Evolutionary conservation across 2,113 vertebrate genomes (phyloP).

Genomic region (Nothobranchius furzeri): DNA sequence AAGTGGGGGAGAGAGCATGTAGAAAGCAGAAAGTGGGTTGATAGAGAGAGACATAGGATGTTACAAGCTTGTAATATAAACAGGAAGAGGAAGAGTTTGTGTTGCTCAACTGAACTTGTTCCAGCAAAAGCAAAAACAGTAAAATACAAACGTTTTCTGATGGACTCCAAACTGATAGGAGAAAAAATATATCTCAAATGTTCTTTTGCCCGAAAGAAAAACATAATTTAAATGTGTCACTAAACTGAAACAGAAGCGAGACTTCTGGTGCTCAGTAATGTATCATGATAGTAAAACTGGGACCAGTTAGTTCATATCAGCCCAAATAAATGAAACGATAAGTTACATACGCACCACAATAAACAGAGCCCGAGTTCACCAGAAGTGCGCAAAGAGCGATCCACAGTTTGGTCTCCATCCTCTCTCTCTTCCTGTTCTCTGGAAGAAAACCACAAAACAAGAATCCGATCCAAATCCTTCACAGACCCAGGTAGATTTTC

Average conservation of each 20-base stretch:
- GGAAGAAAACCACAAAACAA: too few species aligned
- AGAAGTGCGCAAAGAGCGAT: slow-evolving; percentile 60
- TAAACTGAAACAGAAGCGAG: too few species aligned
- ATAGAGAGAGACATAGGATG: slow-evolving; percentile 32
- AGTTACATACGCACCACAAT: slow-evolving; percentile 43
- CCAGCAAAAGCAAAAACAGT: neutral
- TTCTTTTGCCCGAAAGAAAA: too few species aligned
- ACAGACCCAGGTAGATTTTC: too few species aligned
- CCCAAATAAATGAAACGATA: too few species aligned
- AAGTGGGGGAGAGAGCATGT: slow-evolving; percentile 1
- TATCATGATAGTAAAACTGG: neutral
- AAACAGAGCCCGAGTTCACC: slow-evolving; percentile 34
- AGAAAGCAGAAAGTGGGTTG: slow-evolving; percentile 21
- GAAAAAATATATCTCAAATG: too few species aligned
- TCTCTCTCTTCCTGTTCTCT: neutral
- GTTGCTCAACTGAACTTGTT: neutral
- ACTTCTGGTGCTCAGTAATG: too few species aligned
- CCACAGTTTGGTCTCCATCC: slow-evolving; percentile 67
- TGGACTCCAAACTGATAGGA: too few species aligned
- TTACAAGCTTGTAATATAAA: neutral
- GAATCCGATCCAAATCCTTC: too few species aligned
- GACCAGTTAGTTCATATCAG: neutral
- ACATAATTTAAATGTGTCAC: too few species aligned
- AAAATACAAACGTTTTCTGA: neutral
- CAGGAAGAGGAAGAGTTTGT: slow-evolving; percentile 16